Base-by-base conservation (phyloP, 2,797 vertebrate species). In the Manis javanica region DNA sequence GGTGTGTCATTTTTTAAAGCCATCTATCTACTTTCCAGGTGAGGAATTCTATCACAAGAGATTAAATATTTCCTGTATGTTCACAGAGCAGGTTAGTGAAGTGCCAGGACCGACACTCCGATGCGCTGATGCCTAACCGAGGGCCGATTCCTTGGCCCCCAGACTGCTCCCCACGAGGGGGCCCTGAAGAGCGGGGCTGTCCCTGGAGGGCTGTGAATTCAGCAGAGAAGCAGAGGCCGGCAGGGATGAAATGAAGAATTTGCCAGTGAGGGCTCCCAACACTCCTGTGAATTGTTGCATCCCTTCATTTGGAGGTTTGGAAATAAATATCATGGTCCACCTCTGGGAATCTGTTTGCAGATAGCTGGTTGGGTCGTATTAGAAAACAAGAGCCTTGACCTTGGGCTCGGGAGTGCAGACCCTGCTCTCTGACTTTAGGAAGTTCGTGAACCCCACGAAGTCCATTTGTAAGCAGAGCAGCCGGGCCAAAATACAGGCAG, bases 21-120 rank as follows among this genome's bases (percentile, higher is more conserved):
- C 37, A 42, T 51, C 34, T 61, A 66, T 37, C 42, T 82, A 82
- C 66, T 83, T 93, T 83, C 34, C 31, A 95, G 19, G 12, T 57
- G 14, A 78, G 15, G 37, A 91, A 64, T 64, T 75, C n/a, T 7
- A 63, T 7, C 15, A 57, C 24, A 75, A 24, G 23, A 66, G 37
- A 29, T 19, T 4, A 78, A 82, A 74, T 61, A 15, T 55, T 86
- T 71, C 51, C 24, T 7, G 1, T 75, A 85, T 29, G 7, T 75
- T 85, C 16, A 18, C n/a, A 81, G 46, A 46, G 46, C 39, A 68
- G 16, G 13, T 78, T 15, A 21, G 21, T 82, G 71, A 78, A 46
- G 23, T 46, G 3, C 8, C 14, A 89, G 24, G 46, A 57, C 51
- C 29, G 14, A 87, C 85, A 71, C 53, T 42, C 10, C 42, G 18